phyloP scores from a whole-genome alignment of 2,888 invertebrate species.

The Aphelenchoides bicaudatus region DNA sequence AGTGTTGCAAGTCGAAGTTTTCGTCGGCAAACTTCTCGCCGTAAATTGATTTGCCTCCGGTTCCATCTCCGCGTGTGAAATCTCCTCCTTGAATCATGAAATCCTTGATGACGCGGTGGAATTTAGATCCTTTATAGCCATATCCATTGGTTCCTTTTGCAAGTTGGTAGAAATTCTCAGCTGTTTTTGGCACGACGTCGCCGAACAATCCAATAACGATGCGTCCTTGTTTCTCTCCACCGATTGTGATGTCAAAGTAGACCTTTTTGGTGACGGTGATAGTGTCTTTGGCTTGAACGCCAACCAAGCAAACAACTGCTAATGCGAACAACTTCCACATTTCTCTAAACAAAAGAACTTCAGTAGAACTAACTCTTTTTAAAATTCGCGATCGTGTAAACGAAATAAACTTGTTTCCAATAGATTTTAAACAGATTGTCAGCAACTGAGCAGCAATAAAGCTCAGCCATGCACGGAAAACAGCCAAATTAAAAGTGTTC shows the following conservation, averaged over 20 bases:
- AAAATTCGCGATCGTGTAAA: too few species aligned
- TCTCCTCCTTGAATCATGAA: slow-evolving; percentile 82
- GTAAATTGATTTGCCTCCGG: slow-evolving; percentile 60
- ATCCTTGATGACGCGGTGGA: slow-evolving; percentile 80
- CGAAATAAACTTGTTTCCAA: slow-evolving; percentile 3
- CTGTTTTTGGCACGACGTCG: slow-evolving; percentile 77
- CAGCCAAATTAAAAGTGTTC: neutral
- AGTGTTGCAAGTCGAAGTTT: slow-evolving; percentile 57
- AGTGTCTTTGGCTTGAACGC: slow-evolving; percentile 25
- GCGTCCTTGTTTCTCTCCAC: slow-evolving; percentile 72
- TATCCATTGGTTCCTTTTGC: slow-evolving; percentile 66
- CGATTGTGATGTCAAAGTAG: slow-evolving; percentile 75
- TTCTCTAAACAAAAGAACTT: too few species aligned
- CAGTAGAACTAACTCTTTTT: too few species aligned
- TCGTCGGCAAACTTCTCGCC: slow-evolving; percentile 56
- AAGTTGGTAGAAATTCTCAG: slow-evolving; percentile 78
- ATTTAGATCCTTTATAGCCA: slow-evolving; percentile 73
- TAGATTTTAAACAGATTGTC: neutral
- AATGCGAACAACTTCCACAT: neutral
- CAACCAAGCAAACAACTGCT: slow-evolving; percentile 19
- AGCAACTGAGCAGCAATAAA: neutral
- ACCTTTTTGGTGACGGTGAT: slow-evolving; percentile 68
- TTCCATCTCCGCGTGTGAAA: slow-evolving; percentile 61
- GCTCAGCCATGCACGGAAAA: neutral
- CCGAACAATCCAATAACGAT: slow-evolving; percentile 82